These are phyloP conservation scores for Campoletis raptor DNA, from an alignment of 2,888 invertebrate species.

Conservation along the genomic window DNA sequence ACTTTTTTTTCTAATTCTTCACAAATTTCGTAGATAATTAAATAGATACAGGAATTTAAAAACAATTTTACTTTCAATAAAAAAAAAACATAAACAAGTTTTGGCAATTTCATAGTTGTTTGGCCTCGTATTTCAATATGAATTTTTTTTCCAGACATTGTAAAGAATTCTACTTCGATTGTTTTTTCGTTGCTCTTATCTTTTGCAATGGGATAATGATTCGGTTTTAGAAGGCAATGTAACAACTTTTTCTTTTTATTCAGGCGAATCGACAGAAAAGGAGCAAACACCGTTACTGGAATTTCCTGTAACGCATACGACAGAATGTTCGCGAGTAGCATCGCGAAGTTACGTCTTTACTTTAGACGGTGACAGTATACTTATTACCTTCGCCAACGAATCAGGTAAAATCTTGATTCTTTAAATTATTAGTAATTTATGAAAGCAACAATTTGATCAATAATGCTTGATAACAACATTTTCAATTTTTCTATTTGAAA, in stretches of 20 bases:
- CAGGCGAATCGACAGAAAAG: conserved; percentile 77
- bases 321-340: conserved; percentile 91
- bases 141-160: background rate
- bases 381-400: conserved; percentile 89
- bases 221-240: background rate
- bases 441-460: background rate
- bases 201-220: background rate
- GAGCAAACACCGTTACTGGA: conserved; percentile 86
- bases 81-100: background rate
- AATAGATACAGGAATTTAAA: background rate
- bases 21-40: background rate
- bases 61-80: background rate
- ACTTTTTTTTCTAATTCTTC: background rate
- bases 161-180: background rate
- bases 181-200: background rate
- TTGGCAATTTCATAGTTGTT: background rate
- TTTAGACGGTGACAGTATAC: conserved; percentile 90
- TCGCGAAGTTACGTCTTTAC: conserved; percentile 90
- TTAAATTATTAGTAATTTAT: background rate
- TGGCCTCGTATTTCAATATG: background rate
- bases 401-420: conserved; percentile 81
- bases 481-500: background rate
- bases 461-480: background rate
- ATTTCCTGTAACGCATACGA: conserved; percentile 89
- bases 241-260: conserved; percentile 13